Conservation (phyloP, 2,113 vertebrate genomes). For the Gulo gulo region DNA sequence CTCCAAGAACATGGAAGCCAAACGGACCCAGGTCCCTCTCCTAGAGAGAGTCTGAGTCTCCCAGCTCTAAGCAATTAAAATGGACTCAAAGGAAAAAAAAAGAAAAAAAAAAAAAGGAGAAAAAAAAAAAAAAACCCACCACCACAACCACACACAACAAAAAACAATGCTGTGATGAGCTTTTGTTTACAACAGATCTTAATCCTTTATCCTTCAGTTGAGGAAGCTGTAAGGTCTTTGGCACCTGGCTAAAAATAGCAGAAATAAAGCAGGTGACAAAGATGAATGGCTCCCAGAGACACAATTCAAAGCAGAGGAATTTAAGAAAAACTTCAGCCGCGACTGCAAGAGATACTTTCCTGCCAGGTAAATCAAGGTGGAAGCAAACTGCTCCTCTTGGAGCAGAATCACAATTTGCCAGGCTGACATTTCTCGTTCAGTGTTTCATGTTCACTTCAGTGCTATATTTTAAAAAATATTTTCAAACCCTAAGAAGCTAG, state of each 20-base stretch:
- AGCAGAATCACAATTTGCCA: constrained; percentile 8
- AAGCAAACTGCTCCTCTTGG: neutral
- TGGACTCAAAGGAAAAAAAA: constrained; percentile 29
- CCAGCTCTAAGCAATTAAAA: constrained; percentile 45
- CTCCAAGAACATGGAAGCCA: neutral
- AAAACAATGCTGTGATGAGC: constrained; percentile 41
- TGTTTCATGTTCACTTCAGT: neutral
- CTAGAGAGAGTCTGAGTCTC: neutral
- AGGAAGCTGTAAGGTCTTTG: constrained; percentile 68
- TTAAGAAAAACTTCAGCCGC: constrained; percentile 56
- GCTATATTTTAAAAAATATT: neutral
- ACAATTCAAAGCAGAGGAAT: constrained; percentile 64
- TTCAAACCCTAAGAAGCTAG: constrained; percentile 35
- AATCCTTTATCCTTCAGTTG: constrained; percentile 65
- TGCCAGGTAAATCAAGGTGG: constrained; percentile 49
- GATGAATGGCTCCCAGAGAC: constrained; percentile 65
- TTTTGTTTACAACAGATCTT: constrained; percentile 74
- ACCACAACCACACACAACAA: neutral
- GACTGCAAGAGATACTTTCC: constrained; percentile 31
- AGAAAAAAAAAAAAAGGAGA: neutral
- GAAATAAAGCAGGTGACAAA: constrained; percentile 64
- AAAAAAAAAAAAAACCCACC: no score
- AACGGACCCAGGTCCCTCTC: neutral
- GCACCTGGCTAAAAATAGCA: constrained; percentile 70
- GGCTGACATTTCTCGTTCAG: constrained; percentile 23